Base-by-base conservation (phyloP, 1,140 invertebrate genomes). In the Zaprionus ghesquierei region DNA sequence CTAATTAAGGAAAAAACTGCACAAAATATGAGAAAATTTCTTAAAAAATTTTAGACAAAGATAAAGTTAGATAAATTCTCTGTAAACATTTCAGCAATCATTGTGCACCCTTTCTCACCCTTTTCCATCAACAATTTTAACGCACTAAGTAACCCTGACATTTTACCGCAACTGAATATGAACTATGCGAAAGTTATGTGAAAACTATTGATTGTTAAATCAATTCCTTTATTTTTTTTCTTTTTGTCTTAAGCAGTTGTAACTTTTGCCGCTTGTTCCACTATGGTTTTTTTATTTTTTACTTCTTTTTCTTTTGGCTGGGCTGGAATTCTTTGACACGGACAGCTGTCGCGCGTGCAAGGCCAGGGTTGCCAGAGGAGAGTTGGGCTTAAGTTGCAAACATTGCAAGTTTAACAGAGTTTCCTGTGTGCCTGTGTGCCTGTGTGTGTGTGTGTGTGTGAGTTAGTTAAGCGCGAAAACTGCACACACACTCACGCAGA, bases 401-500 rank as follows among this genome's bases (percentile, higher is more conserved):
- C 35, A 59, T 25, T 65, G 55, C 54, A 55, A 73, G 49, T 63
- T 64, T 51, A 51, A 69, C 29, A 55, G 69, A 79, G 75, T 75
- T 79, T 20, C 27, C 12, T 27, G 3, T 27, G 10, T 15, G 59
- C 29, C 27, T 29, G 3, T 9, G 6, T 15, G 4, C 8, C 0
- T 41, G n/a, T 41, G n/a, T 15, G n/a, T 38, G 6, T 38, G 5
- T 41, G 35, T 41, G 35, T 41, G 35, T 15, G n/a, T n/a, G 75
- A 75, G 74, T 85, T 77, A 78, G 75, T 86, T 80, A 69, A 71
- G 77, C 69, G 65, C 54, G 33, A 64, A 79, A 84, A 79, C 73
- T 69, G 55, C 63, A 65, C 41, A 55, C 41, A 51, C 5, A 56
- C n/a, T n/a, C n/a, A 33, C 61, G 31, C 35, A n/a, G 35, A 41